A percentile compares a stretch with the other conserved stretches of the same genome.
phyloP scores from a whole-genome alignment of 1,140 invertebrate genomes.

The Aplysia californica region DNA sequence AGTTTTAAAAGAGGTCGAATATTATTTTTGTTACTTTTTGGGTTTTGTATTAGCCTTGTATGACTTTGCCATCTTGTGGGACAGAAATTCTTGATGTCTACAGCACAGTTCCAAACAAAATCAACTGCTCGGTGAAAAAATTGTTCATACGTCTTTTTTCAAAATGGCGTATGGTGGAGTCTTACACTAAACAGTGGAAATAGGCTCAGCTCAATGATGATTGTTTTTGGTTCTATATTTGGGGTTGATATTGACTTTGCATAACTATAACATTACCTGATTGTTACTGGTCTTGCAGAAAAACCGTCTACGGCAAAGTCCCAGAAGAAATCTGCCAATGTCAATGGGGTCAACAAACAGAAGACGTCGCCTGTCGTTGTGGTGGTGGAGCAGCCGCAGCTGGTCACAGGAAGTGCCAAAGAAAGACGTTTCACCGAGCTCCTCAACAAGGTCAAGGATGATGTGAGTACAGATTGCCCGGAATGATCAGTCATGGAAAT shows the following conservation, averaged over 20 bases:
- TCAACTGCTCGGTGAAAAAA: too few species aligned
- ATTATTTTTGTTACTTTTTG: neutral
- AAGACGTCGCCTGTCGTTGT: neutral
- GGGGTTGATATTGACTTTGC: neutral
- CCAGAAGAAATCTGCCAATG: neutral
- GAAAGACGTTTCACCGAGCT: neutral
- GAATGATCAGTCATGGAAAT: too few species aligned
- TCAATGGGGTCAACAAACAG: neutral
- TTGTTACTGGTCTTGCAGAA: neutral
- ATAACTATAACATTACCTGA: neutral
- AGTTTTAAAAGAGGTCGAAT: neutral
- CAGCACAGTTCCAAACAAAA: too few species aligned
- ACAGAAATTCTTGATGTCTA: too few species aligned
- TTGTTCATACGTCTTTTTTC: too few species aligned
- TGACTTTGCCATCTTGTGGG: too few species aligned
- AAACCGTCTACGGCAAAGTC: neutral
- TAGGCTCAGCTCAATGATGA: too few species aligned
- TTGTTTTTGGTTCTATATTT: too few species aligned
- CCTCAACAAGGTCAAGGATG: constrained; percentile 15
- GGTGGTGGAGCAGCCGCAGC: neutral
- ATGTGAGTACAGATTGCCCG: neutral
- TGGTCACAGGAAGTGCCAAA: constrained; percentile 12
- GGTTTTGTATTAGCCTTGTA: too few species aligned
- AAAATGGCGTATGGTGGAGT: too few species aligned
- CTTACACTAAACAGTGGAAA: too few species aligned